A percentile compares a stretch with the other conserved stretches of the same genome.
Evolutionary conservation across 2,113 vertebrate genomes (phyloP).

Genomic region (Pholis gunnellus): DNA sequence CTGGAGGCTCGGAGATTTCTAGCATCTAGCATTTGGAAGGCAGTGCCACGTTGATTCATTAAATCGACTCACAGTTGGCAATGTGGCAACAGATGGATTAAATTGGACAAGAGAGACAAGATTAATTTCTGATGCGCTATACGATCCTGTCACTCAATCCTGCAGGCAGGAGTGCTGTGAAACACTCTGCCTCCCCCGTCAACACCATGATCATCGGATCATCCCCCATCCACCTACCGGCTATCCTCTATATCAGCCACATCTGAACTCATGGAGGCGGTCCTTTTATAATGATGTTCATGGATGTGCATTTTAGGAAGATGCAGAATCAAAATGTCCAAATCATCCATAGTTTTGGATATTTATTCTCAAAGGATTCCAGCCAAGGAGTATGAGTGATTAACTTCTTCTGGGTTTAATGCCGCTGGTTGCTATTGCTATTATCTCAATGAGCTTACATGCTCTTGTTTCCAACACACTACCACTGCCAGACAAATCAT

Average conservation of each 20-base stretch:
- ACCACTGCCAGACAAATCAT: neutral
- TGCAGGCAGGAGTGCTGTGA: neutral
- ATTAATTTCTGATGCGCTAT: neutral
- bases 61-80: neutral
- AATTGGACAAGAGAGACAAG: neutral
- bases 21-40: neutral
- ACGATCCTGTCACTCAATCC: neutral
- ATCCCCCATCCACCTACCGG: neutral
- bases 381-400: neutral
- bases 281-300: neutral
- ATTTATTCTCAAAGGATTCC: neutral
- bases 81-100: neutral
- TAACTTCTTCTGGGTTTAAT: neutral
- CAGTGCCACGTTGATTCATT: neutral
- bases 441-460: neutral
- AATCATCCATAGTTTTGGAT: neutral
- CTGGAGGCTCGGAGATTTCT: too few species aligned
- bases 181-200: neutral
- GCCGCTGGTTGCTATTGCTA: neutral
- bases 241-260: neutral
- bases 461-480: neutral
- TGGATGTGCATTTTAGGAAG: neutral
- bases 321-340: neutral
- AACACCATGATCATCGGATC: slow-evolving; percentile 9
- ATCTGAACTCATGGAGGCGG: neutral